Conservation (phyloP, 1,140 invertebrate species). For the Agrypnia vestita region DNA sequence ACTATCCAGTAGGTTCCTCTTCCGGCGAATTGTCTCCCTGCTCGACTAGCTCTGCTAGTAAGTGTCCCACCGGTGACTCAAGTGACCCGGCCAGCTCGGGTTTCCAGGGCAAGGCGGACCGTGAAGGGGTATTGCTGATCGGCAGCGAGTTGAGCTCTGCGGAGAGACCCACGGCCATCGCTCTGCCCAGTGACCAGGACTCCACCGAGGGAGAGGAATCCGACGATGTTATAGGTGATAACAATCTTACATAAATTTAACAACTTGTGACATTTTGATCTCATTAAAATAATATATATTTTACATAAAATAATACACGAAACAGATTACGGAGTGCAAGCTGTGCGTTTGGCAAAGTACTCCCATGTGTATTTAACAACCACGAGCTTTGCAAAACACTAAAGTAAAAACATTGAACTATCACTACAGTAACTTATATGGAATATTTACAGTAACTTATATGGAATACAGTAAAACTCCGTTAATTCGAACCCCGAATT, state of each 20-base stretch:
- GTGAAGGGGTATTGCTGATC: constrained; percentile 50
- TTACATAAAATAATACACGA: no score
- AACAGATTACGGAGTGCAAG: no score
- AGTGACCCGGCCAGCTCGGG: constrained; percentile 11
- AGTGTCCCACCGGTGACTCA: background rate
- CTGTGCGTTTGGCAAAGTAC: no score
- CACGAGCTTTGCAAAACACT: no score
- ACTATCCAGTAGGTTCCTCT: background rate
- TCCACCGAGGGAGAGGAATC: constrained; percentile 86
- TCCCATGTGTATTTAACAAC: no score
- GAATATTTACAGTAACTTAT: no score
- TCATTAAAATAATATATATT: no score
- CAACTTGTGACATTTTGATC: no score
- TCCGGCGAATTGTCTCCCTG: constrained; percentile 29
- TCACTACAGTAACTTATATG: no score
- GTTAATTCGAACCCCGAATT: no score
- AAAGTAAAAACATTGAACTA: no score
- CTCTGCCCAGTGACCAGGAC: constrained; percentile 83
- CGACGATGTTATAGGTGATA: constrained; percentile 69
- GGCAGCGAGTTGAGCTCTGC: constrained; percentile 51
- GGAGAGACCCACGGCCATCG: constrained; percentile 64
- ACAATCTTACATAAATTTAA: background rate
- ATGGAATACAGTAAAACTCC: no score
- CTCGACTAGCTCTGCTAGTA: constrained; percentile 17
- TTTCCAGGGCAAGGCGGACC: background rate